phyloP scores from a whole-genome alignment of 2,113 vertebrate species.

The Onychostruthus taczanowskii region DNA sequence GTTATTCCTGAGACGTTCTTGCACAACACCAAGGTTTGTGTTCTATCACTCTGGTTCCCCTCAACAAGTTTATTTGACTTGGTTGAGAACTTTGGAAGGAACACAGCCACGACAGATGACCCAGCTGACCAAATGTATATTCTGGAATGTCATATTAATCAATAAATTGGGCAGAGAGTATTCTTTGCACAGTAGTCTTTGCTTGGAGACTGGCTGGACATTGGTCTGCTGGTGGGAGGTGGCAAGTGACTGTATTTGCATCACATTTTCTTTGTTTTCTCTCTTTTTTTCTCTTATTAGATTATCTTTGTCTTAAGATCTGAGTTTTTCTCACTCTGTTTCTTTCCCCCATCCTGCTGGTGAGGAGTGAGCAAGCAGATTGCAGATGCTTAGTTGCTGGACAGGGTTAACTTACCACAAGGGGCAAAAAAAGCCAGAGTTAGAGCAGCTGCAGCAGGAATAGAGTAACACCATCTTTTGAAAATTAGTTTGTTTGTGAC shows the following conservation, averaged over 20 bases:
- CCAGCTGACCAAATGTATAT: not conserved
- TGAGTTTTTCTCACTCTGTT: not conserved
- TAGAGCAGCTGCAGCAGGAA: not conserved
- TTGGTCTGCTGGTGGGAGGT: not conserved
- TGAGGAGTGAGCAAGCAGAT: rapidly evolving
- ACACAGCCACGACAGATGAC: not conserved
- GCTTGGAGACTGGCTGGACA: not conserved
- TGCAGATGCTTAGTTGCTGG: not conserved
- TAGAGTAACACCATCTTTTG: not conserved
- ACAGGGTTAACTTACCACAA: not conserved
- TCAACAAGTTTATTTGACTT: rapidly evolving
- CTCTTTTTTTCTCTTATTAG: not conserved
- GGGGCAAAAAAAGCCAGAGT: not conserved
- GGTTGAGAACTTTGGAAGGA: not conserved
- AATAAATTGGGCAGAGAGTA: not conserved
- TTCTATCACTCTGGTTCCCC: not conserved
- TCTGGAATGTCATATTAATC: not conserved
- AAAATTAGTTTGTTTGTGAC: not conserved
- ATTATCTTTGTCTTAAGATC: not conserved
- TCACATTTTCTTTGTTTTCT: not conserved
- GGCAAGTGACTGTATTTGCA: not conserved
- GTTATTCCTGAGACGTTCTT: not conserved
- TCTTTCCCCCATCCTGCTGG: not conserved
- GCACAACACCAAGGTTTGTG: not conserved
- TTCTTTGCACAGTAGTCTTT: not conserved